Evolutionary conservation across 2,113 vertebrate species (phyloP).

Genomic region (Felis chaus): DNA sequence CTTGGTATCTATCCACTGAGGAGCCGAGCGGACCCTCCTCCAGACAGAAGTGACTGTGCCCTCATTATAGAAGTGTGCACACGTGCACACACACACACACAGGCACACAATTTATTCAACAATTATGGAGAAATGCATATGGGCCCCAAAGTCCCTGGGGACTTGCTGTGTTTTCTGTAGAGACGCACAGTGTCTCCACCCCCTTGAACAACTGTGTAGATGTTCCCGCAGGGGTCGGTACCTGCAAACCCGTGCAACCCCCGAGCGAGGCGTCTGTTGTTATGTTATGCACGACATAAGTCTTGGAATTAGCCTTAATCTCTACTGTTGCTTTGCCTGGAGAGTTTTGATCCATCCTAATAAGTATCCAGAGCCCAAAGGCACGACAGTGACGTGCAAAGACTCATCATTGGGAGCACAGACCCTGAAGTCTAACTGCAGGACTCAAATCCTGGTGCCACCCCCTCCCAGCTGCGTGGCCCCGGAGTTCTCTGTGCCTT

Average conservation of each 20-base stretch:
- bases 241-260: fast-evolving
- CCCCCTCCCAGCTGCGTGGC: neutral
- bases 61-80: neutral
- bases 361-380: fast-evolving
- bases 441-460: fast-evolving
- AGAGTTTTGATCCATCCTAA: neutral
- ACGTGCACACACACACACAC: no score
- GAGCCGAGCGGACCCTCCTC: neutral
- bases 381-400: fast-evolving
- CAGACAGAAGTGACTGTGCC: neutral
- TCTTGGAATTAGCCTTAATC: neutral
- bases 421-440: neutral
- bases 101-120: neutral
- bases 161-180: no score
- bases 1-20: neutral
- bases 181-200: neutral
- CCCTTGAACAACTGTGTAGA: neutral
- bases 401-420: fast-evolving
- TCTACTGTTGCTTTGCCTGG: neutral
- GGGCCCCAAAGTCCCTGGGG: neutral
- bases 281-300: neutral
- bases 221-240: neutral
- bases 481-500: neutral
- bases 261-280: neutral
- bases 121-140: neutral